Evolutionary conservation across 92 coral and sea anemone species (phyloP).

Genomic region (Phymanthus crucifer): DNA sequence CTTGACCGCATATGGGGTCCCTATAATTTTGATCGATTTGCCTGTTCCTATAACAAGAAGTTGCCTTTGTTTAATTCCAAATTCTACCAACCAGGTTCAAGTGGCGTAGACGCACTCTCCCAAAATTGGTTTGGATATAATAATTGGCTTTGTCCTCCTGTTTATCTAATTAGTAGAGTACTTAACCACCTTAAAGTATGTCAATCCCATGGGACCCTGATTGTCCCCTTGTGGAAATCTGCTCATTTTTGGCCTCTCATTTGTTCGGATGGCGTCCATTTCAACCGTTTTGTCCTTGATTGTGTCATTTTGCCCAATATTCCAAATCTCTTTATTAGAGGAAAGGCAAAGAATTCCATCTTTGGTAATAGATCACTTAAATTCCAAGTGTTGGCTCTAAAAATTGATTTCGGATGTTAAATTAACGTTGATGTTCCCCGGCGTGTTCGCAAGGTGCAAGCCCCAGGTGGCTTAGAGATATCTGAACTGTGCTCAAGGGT

Average conservation of each 20-base stretch:
- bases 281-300: constrained; percentile 33
- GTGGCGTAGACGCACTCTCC: constrained; percentile 48
- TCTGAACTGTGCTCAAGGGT: no score
- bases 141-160: constrained; percentile 45
- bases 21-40: constrained; percentile 43
- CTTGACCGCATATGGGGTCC: constrained; percentile 38
- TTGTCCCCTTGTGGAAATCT: constrained; percentile 54
- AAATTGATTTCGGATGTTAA: no score
- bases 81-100: constrained; percentile 43
- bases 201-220: constrained; percentile 42
- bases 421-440: no score
- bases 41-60: constrained; percentile 47
- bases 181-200: constrained; percentile 32
- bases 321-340: constrained; percentile 28
- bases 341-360: constrained; percentile 39
- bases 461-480: not conserved
- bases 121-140: constrained; percentile 35
- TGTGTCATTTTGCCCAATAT: constrained; percentile 26
- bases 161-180: constrained; percentile 17
- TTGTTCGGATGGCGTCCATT: constrained; percentile 54
- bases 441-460: not conserved
- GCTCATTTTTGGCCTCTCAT: constrained; percentile 58
- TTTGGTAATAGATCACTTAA: not conserved
- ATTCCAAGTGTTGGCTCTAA: not conserved
- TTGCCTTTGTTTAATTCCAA: constrained; percentile 30